Conservation (phyloP, 2,888 invertebrate genomes). For the Serrognathus titanus region DNA sequence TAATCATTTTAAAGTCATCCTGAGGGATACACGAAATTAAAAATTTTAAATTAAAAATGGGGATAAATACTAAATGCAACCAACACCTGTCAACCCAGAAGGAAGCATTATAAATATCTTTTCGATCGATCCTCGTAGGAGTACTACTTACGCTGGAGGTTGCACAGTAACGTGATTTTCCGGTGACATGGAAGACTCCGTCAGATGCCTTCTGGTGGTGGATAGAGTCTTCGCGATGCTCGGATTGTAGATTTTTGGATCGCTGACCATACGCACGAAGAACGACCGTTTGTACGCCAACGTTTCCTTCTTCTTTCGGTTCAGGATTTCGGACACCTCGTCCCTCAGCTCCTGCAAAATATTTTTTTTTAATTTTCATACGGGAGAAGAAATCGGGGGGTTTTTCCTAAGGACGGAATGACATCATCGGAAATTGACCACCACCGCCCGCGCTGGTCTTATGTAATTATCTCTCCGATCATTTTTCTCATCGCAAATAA, state of each 20-base stretch:
- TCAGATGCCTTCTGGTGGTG: conserved; percentile 55
- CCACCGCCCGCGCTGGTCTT: no score
- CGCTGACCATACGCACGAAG: conserved; percentile 96
- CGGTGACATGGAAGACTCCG: conserved; percentile 51
- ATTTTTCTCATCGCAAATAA: no score
- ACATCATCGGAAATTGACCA: no score
- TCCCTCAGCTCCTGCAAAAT: conserved; percentile 58
- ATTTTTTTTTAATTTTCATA: not conserved
- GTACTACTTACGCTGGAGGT: conserved; percentile 46
- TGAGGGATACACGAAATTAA: not conserved
- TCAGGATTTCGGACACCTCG: conserved; percentile 69
- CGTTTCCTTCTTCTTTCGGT: conserved; percentile 72
- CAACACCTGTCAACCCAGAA: no score
- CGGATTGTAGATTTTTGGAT: conserved; percentile 94
- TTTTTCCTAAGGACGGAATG: no score
- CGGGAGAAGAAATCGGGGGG: no score
- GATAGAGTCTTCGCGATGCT: conserved; percentile 77
- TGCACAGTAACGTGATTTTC: conserved; percentile 47
- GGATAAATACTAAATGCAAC: no score
- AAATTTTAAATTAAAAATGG: no score
- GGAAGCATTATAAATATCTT: not conserved
- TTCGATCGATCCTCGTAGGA: not conserved
- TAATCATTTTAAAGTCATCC: not conserved
- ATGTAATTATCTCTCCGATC: no score
- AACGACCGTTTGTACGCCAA: conserved; percentile 90